A percentile compares a stretch with the other conserved stretches of the same genome.
Conservation (phyloP, 2,797 vertebrate genomes). For the Clarias pachynema region DNA sequence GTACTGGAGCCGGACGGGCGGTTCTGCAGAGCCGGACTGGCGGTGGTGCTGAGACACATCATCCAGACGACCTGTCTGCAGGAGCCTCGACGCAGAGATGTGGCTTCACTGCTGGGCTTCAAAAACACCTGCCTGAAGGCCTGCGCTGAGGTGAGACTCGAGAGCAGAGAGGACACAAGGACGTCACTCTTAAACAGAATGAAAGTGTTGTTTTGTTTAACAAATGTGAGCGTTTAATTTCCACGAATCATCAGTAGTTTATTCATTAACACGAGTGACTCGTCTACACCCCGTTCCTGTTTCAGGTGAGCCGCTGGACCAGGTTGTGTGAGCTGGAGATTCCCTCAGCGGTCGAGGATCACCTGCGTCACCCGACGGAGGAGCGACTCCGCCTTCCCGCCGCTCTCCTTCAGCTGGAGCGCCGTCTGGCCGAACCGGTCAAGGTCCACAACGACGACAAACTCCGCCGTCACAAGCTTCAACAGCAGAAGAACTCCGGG, state of each 20-base stretch:
- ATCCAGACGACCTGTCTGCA: constrained; percentile 77
- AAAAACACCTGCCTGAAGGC: constrained; percentile 98
- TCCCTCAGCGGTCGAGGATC: constrained; percentile 85
- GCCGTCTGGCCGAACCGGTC: constrained; percentile 87
- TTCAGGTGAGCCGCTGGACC: constrained; percentile 96
- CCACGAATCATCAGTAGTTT: too few relatives aligned
- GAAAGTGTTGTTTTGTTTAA: neutral
- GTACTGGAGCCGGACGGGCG: constrained; percentile 74
- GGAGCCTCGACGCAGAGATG: constrained; percentile 79
- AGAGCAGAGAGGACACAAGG: neutral
- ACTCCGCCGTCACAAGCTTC: constrained; percentile 91
- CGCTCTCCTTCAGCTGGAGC: constrained; percentile 85
- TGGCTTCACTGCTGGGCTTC: constrained; percentile 88
- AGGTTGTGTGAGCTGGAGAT: constrained; percentile 93
- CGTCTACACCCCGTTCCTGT: neutral
- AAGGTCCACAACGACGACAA: constrained; percentile 97
- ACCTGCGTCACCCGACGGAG: constrained; percentile 71
- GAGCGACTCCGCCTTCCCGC: constrained; percentile 69
- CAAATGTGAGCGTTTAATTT: neutral
- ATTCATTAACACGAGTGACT: neutral
- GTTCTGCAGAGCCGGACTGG: constrained; percentile 92
- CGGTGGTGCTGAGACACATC: constrained; percentile 90
- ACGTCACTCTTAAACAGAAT: neutral
- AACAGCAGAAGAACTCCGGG: constrained; percentile 71
- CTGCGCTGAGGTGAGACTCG: constrained; percentile 91